Evolutionary conservation across 2,797 vertebrate species (phyloP), one percentile per base, ranked within the genome.

Genomic region (Parambassis ranga): DNA sequence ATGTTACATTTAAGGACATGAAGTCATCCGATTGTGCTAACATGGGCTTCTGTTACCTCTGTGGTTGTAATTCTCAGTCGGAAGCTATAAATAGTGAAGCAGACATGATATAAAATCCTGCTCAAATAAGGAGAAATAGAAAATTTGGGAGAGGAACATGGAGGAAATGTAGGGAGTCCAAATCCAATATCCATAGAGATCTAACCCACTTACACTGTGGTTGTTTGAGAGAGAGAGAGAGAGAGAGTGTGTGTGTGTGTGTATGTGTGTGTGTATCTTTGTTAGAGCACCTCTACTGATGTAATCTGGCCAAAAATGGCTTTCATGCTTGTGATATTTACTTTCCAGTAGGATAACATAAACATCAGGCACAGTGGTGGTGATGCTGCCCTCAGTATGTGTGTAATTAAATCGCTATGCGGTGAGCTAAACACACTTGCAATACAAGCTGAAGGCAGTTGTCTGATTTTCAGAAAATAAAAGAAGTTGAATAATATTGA

Each of bases 131-230:
- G 31, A 33, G 15, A 38, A 37, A 16, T 58, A 13, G 4, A 36
- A 43, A 14, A 28, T 50, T 71, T 43, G 28, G 28, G 3, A 48
- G 46, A 50, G 19, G 22, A 43, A 23, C 49, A 39, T 15, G 18
- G 19, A 43, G 35, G 11, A 15, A 61, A 64, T 51, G 37, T 11
- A 26, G 19, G 43, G 24, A 49, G 47, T 52, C 37, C 31, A 28
- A 51, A 55, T 66, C 30, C 50, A 50, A 41, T 60, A 39, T 60
- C 71, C 37, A 57, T 13, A 0, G 44, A 62, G 65, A 77, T 68
- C 39, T 55, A 75, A 74, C 67, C 71, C 50, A 78, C 77, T 79
- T 81, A 64, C 20, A 67, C 44, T 48, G 49, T 60, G 58, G 71
- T 42, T 58, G 52, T 42, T 23, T 35, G 55, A 16, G 16, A 31